Evolutionary conservation across 1,140 invertebrate species (phyloP).

Genomic region (Orius laevigatus): DNA sequence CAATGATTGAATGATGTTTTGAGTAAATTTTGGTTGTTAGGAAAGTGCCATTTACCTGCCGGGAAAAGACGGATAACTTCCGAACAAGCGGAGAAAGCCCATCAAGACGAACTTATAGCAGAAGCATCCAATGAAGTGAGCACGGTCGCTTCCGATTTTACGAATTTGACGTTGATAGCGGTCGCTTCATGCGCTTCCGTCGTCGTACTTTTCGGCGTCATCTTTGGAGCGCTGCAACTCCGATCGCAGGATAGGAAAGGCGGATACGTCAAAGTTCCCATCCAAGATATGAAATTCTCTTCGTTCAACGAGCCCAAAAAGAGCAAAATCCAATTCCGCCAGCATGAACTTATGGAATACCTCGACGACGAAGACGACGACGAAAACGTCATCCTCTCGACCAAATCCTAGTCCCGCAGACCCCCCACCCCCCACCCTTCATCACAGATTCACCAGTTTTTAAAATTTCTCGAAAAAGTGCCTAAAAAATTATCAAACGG

Average conservation of each 20-base stretch:
- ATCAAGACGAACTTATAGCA: conserved; percentile 26
- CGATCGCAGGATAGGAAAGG: conserved; percentile 13
- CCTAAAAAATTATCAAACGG: not conserved
- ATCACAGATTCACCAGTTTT: not conserved
- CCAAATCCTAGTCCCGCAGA: conserved; percentile 4
- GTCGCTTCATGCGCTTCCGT: conserved; percentile 45
- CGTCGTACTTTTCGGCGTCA: conserved; percentile 43
- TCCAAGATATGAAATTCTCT: conserved; percentile 10
- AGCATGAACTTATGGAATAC: conserved; percentile 1
- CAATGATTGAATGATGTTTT: conserved; percentile 20
- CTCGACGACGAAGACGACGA: conserved; percentile 11
- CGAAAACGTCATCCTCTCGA: conserved; percentile 4
- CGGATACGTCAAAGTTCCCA: conserved; percentile 11
- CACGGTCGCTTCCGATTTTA: conserved; percentile 33
- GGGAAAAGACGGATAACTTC: conserved; percentile 47
- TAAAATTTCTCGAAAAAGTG: conserved; percentile 4
- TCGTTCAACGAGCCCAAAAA: conserved; percentile 6
- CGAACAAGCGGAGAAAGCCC: conserved; percentile 25
- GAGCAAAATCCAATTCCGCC: conserved; percentile 4
- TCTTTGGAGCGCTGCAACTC: conserved; percentile 52
- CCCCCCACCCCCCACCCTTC: not conserved
- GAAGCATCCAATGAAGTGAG: conserved; percentile 28
- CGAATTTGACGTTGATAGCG: conserved; percentile 23
- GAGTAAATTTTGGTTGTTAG: conserved; percentile 21
- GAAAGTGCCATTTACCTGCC: conserved; percentile 37